Conservation (phyloP, 2,888 invertebrate genomes). For the Himalopsyche japonica region DNA sequence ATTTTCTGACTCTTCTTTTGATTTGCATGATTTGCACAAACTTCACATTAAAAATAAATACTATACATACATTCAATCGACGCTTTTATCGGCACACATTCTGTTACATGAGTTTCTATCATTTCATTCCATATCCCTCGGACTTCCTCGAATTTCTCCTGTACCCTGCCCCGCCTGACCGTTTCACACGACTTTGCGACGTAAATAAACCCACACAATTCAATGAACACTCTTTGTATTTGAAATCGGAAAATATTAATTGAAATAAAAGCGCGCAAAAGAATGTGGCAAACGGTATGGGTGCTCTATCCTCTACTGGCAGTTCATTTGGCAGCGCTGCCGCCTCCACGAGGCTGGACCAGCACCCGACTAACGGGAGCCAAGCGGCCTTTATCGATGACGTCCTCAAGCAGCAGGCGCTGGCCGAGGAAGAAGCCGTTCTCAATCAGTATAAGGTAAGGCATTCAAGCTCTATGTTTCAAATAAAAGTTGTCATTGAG, state of each 20-base stretch:
- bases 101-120: constrained; percentile 36
- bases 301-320: constrained; percentile 85
- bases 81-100: constrained; percentile 41
- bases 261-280: constrained; percentile 71
- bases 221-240: neutral
- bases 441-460: constrained; percentile 95
- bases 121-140: constrained; percentile 2
- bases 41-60: neutral
- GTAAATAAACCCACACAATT: constrained; percentile 41
- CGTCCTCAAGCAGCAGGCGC: constrained; percentile 78
- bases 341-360: constrained; percentile 71
- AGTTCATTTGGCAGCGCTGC: constrained; percentile 86
- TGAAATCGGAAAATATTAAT: constrained; percentile 29
- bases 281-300: constrained; percentile 87
- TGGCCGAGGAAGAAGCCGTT: constrained; percentile 95
- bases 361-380: constrained; percentile 65
- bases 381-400: constrained; percentile 71
- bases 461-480: neutral
- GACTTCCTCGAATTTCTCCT: neutral
- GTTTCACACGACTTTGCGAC: constrained; percentile 38
- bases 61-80: constrained; percentile 3
- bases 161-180: neutral
- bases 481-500: no score
- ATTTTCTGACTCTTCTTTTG: neutral
- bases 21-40: neutral